Base-by-base conservation (phyloP, 2,888 invertebrate species). In the Andrena bucephala region DNA sequence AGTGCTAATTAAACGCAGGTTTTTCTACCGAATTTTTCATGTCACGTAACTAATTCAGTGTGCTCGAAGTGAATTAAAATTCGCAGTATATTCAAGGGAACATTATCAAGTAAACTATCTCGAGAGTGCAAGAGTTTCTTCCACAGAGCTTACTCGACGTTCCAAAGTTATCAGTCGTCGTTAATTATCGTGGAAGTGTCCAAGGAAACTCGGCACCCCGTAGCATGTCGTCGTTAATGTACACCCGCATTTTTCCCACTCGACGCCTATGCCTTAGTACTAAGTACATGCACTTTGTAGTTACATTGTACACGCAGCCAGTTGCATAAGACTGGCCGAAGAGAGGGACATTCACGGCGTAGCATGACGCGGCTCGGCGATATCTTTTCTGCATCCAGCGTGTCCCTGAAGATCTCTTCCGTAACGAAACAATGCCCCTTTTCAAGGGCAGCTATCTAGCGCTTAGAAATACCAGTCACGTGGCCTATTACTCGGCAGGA, bases 341-440 rank as follows among this genome's bases (percentile, higher is more conserved):
- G 63, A 79, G 74, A 27, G 36, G 74, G 67, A 70, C 36, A 36
- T 71, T 50, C 71, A 52, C 57, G 68, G 62, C 65, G 31, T 48
- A 70, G 50, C 60, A 57, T 74, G 81, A 83, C 69, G 83, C 10
- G 70, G 70, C 63, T 66, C 20, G 74, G 63, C 50, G 54, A 31
- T 50, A 42, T 72, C 81, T 83, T 72, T 67, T 79, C 76, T 52
- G 65, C 67, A 67, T 75, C 76, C 42, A 71, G 57, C 72, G 69
- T 74, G 81, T 77, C 77, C 73, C 70, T 75, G 81, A 70, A 69
- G 54, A 48, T 33, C 70, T 73, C 73, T 77, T 83, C 75, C 81
- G 76, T 66, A 52, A 77, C 62, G 83, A 83, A 81, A 83, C 83
- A 83, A 83, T 83, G 73, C 67, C 81, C 73, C 73, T 76, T 83